Evolutionary conservation across 1,140 invertebrate species (phyloP), one percentile per base, ranked within the genome.

Genomic region (Lucilia sericata): DNA sequence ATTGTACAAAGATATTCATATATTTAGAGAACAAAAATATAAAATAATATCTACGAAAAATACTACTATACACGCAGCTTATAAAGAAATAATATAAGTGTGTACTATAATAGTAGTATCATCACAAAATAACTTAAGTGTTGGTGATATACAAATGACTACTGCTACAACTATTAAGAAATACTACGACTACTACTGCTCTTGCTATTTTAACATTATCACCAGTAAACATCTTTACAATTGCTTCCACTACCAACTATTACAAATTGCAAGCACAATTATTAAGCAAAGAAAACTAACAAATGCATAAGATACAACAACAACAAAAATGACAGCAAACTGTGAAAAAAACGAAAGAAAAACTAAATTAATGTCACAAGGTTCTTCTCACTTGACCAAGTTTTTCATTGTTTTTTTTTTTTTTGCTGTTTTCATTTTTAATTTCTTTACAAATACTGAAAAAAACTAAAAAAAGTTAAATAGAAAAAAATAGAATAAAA

Each of bases 321-420:
- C 34, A 47, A 36, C 30, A 75, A 17, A 5, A 75, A 42, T 36
- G 14, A 17, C 9, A 75, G 14, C 75, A 47, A 78, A 17, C 8
- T 30, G 25, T 30, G 25, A 42, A 78, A 42, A 78, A 47, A 19
- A 78, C 34, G n/a, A 80, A 21, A 80, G n/a, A 80, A 76, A 36
- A 76, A 76, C 36, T 34, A 76, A 80, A 80, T 80, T 80, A 80
- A 80, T 80, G 76, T 80, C 76, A 80, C 76, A 80, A 80, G 76
- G 76, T 80, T 80, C 21, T 49, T 49, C 76, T 80, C 76, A 80
- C 76, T 80, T 80, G 76, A 80, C 76, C 76, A 80, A 80, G 76
- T 80, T 80, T 80, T 78, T 78, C 25, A 34, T 78, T 78, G 75
- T 42, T 17, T 10, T 60, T n/a, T 60, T 65, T 7, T 70, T 70